Base-by-base conservation (phyloP, 2,888 invertebrate genomes). In the Drosophila emarginata region DNA sequence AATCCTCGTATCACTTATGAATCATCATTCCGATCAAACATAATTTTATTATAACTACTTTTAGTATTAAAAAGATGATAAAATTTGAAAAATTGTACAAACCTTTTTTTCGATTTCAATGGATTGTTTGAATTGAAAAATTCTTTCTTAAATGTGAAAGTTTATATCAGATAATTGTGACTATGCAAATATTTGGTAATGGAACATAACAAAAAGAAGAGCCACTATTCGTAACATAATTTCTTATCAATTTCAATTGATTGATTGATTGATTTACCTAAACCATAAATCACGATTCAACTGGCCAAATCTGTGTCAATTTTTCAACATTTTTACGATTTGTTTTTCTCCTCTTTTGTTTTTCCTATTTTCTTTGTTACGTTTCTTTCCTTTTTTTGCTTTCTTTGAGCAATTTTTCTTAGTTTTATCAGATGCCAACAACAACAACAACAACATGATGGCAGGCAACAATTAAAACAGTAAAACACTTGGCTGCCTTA, bases 381-480 rank as follows among this genome's bases (percentile, higher is more conserved):
- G 32, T 66, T 56, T 62, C n/a, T 53, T 32, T 36, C n/a, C 53
- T 69, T 62, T 56, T 56, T 58, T 59, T 50, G 64, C 51, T 21
- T 45, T 4, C 11, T 21, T 45, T 11, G 12, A 39, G 11, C 39
- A 21, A 57, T 67, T 54, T 39, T 58, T 61, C 40, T 15, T 28
- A 23, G 28, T 53, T 65, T 78, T 71, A 77, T 79, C 79, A 64
- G 77, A 77, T 77, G 61, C 56, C 63, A 66, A 18, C 40, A 59
- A 21, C 53, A 50, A 37, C 45, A 62, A 21, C 54, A 36, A 50
- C 21, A 23, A 53, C 14, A 64, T 65, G 62, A 69, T 62, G 69
- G 54, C 66, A 62, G 70, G 67, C 80, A 84, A 81, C 82, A 85
- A 84, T 84, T 85, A 85, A 80, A 74, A 67, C 68, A 71, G 69